phyloP scores from a whole-genome alignment of 2,888 invertebrate genomes.

The Caenorhabditis sp. region DNA sequence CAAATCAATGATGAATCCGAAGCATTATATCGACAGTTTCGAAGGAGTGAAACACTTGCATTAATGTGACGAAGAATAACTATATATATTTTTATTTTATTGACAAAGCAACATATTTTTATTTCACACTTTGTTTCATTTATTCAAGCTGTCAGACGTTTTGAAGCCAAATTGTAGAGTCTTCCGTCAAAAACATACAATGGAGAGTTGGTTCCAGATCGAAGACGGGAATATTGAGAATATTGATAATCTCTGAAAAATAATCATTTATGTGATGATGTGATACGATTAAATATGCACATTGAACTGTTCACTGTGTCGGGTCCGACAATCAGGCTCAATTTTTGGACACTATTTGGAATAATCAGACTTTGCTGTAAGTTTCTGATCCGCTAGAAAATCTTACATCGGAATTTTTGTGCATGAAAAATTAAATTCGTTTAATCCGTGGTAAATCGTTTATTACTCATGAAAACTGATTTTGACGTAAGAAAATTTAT shows the following conservation, averaged over 20 bases:
- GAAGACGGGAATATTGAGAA: conserved; percentile 17
- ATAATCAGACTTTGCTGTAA: too few species aligned
- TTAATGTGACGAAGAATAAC: conserved; percentile 11
- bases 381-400: too few species aligned
- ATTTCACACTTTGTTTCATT: background rate
- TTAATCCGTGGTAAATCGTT: too few species aligned
- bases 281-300: too few species aligned
- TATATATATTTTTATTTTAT: conserved; percentile 11
- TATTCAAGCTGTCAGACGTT: background rate
- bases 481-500: too few species aligned
- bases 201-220: conserved; percentile 24
- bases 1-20: conserved; percentile 34
- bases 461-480: too few species aligned
- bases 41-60: conserved; percentile 33
- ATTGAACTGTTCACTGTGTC: too few species aligned
- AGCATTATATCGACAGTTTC: conserved; percentile 34
- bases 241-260: conserved; percentile 37
- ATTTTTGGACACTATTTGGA: too few species aligned
- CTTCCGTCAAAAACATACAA: conserved; percentile 45
- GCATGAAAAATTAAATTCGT: too few species aligned
- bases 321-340: too few species aligned
- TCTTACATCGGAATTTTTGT: too few species aligned
- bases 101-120: background rate
- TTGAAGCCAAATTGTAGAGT: conserved; percentile 39
- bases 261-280: too few species aligned